Evolutionary conservation across 2,797 vertebrate genomes (phyloP).

Genomic region (Diplodus puntazzo): DNA sequence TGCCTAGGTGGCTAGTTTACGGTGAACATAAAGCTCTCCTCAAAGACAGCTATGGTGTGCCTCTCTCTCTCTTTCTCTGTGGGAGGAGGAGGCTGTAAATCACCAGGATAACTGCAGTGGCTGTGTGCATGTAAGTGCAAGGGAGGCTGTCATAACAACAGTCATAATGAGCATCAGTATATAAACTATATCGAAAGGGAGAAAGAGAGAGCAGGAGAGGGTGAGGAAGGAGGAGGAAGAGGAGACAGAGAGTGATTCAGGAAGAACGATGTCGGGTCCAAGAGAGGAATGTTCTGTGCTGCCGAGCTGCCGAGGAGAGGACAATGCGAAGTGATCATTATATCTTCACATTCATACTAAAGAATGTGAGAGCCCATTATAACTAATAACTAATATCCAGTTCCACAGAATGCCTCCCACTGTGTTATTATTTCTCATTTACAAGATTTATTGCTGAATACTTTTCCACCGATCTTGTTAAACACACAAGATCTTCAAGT

Average conservation of each 20-base stretch:
- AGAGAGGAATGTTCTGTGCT: constrained; percentile 32
- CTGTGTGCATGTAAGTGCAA: constrained; percentile 59
- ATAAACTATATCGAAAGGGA: constrained; percentile 55
- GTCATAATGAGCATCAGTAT: constrained; percentile 76
- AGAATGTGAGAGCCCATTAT: constrained; percentile 44
- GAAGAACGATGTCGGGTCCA: constrained; percentile 55
- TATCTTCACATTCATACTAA: constrained; percentile 17
- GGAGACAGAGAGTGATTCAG: constrained; percentile 24
- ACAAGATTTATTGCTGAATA: not conserved
- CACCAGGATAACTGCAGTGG: constrained; percentile 57
- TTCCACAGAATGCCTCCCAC: constrained; percentile 11
- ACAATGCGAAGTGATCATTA: constrained; percentile 57
- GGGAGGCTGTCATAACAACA: constrained; percentile 76
- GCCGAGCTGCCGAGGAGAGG: constrained; percentile 43
- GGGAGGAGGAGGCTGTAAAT: constrained; percentile 67
- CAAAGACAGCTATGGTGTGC: constrained; percentile 53
- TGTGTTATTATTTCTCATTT: constrained; percentile 28
- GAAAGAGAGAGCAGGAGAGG: constrained; percentile 15
- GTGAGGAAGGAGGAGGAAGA: constrained; percentile 22
- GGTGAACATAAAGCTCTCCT: constrained; percentile 54
- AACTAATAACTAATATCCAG: constrained; percentile 40
- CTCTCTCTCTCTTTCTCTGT: constrained; percentile 30
- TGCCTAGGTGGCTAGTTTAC: constrained; percentile 60
- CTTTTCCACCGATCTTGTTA: not conserved
- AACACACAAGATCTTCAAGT: not conserved